Evolutionary conservation across 2,113 vertebrate species (phyloP), one percentile per base, ranked within the genome.

Genomic region (Hyperopisus bebe): DNA sequence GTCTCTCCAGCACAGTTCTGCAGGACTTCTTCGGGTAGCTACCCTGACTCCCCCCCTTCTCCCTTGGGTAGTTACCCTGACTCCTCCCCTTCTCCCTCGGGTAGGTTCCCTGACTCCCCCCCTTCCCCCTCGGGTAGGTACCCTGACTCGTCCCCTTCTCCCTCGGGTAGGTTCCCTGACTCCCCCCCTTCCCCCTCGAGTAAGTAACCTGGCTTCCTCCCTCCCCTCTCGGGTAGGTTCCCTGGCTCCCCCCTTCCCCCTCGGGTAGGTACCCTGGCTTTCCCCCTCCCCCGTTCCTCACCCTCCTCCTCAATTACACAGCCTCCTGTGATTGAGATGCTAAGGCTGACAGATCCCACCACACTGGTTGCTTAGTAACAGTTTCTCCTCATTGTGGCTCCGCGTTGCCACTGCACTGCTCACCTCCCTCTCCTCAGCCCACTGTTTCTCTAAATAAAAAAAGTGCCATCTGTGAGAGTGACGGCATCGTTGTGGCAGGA

Each of bases 391-490:
- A 87, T 70, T 80, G 62, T 87, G 66, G 70, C 84, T 87, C 58
- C 35, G 11, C 6, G 53, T 77, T 87, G 31, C 89, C 89, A 87
- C 46, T 66, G 44, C 89, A 87, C 58, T 66, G 44, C 85, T 90
- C 84, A 86, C 84, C 48, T 90, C 89, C 62, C 85, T 87, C 89
- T 66, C 11, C 48, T 86, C 89, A 80, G 35, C 89, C 89, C 89
- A 90, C 89, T 74, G 89, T 90, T 90, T 90, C 48, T 90, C 84
- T 87, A 90, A 89, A 89, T 89, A 89, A 90, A 55, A 90, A 87
- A 77, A 27, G 35, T 66, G 31, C 89, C 89, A 90, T 90, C 89
- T 90, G 89, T 53, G 84, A n/a, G 42, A 87, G 62, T 86, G 85
- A 87, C 84, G 85, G 46, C 47, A 24, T 42, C 17, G 66, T 70